A percentile compares a stretch with the other conserved stretches of the same genome.
phyloP scores from a whole-genome alignment of 64 coral and sea anemone species.

The Astreopora myriophthalma region DNA sequence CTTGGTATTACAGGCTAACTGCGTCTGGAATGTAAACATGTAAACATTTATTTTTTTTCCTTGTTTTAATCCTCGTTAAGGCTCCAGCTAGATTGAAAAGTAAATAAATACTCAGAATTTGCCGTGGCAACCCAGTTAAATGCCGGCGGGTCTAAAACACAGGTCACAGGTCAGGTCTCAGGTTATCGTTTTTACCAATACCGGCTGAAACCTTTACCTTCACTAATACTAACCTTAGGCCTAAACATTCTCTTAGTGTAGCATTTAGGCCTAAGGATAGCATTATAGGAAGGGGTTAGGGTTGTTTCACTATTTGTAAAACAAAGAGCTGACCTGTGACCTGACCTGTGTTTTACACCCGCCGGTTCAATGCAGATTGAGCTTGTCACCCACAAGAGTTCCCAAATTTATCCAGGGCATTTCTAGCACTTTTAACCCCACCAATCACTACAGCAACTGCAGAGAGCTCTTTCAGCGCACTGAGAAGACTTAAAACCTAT shows the following conservation, averaged over 20 bases:
- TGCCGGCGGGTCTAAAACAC: too few relatives aligned
- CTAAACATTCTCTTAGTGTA: too few relatives aligned
- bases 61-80: neutral
- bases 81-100: neutral
- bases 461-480: slow-evolving; percentile 53
- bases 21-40: neutral
- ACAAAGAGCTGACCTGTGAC: too few relatives aligned
- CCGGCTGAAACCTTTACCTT: too few relatives aligned
- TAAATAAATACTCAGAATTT: neutral
- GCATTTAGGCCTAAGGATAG: too few relatives aligned
- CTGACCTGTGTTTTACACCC: too few relatives aligned
- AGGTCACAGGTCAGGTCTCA: too few relatives aligned
- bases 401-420: slow-evolving; percentile 33
- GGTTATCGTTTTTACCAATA: too few relatives aligned
- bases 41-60: neutral
- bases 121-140: neutral
- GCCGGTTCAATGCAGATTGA: neutral
- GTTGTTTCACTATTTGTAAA: too few relatives aligned
- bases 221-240: too few relatives aligned
- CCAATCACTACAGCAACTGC: slow-evolving; percentile 71
- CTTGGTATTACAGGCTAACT: neutral
- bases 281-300: too few relatives aligned
- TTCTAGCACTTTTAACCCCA: slow-evolving; percentile 18
- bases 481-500: slow-evolving; percentile 57
- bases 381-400: slow-evolving; percentile 12